phyloP scores from a whole-genome alignment of 2,888 invertebrate species.

The Xanthia icteritia region DNA sequence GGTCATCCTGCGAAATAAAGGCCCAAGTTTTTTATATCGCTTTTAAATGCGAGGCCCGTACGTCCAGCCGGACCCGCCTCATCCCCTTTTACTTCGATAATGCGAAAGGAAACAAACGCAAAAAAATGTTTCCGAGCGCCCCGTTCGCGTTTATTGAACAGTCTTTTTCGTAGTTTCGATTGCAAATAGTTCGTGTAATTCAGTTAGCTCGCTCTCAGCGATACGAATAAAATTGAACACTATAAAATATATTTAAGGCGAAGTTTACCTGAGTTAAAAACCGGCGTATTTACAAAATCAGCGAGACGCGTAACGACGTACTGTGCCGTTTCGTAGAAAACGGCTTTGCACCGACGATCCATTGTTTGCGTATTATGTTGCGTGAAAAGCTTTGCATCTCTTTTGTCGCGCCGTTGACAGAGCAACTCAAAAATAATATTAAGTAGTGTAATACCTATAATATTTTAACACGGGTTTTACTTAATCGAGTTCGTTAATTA shows the following conservation, averaged over 20 bases:
- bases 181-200: slow-evolving; percentile 89
- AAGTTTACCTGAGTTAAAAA: slow-evolving; percentile 76
- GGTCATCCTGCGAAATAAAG: slow-evolving; percentile 90
- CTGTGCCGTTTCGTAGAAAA: slow-evolving; percentile 76
- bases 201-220: slow-evolving; percentile 81
- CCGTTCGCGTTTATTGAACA: slow-evolving; percentile 87
- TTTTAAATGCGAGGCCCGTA: slow-evolving; percentile 89
- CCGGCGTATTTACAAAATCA: slow-evolving; percentile 79
- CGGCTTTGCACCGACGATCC: slow-evolving; percentile 74
- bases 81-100: slow-evolving; percentile 86
- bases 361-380: slow-evolving; percentile 81
- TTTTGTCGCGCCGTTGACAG: slow-evolving; percentile 66
- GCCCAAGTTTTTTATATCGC: slow-evolving; percentile 89
- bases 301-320: slow-evolving; percentile 79
- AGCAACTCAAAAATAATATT: slow-evolving; percentile 62
- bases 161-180: slow-evolving; percentile 87
- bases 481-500: slow-evolving; percentile 47
- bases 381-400: slow-evolving; percentile 78
- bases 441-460: slow-evolving; percentile 45
- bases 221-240: slow-evolving; percentile 78
- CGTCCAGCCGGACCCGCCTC: slow-evolving; percentile 84
- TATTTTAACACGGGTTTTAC: slow-evolving; percentile 28
- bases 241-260: slow-evolving; percentile 74
- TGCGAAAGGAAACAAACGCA: slow-evolving; percentile 90
- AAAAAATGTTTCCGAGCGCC: slow-evolving; percentile 89